A percentile compares a stretch with the other conserved stretches of the same genome.
phyloP scores from a whole-genome alignment of 2,888 invertebrate species.

The Scelioninae gen. 2 region DNA sequence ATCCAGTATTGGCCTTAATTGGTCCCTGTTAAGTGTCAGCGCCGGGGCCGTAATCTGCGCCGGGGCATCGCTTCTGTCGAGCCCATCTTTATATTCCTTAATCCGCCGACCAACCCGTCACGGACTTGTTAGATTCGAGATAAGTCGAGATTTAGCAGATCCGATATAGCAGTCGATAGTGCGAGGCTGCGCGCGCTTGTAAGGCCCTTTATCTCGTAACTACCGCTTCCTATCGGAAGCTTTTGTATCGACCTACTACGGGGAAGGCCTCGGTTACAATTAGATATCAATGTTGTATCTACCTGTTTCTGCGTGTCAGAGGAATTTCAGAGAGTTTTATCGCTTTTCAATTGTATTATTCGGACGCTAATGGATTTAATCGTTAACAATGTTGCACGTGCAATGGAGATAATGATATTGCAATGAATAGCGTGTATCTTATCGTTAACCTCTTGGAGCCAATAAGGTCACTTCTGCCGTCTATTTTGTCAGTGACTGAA shows the following conservation, averaged over 20 bases:
- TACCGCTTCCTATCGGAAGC: constrained; percentile 35
- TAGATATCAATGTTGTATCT: constrained; percentile 37
- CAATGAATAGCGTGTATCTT: too few species aligned
- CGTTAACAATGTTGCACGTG: too few species aligned
- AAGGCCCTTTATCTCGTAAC: constrained; percentile 57
- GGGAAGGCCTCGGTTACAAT: constrained; percentile 34
- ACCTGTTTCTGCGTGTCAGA: constrained; percentile 35
- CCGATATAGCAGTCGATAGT: constrained; percentile 70
- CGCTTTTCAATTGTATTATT: too few species aligned
- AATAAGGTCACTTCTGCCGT: too few species aligned
- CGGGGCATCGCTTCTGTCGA: constrained; percentile 62
- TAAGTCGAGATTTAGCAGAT: constrained; percentile 74
- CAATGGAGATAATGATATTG: too few species aligned
- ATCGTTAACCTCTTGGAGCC: too few species aligned
- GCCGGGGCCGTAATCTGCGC: constrained; percentile 64
- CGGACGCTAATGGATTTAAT: too few species aligned
- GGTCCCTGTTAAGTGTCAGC: constrained; percentile 75
- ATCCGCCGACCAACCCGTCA: constrained; percentile 60
- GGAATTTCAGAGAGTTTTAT: too few species aligned
- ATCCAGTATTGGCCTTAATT: constrained; percentile 75
- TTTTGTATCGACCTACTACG: constrained; percentile 20
- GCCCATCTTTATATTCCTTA: constrained; percentile 54
- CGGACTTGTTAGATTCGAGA: constrained; percentile 73
- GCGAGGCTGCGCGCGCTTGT: constrained; percentile 65
- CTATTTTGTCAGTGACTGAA: too few species aligned